These are phyloP conservation scores for Ommatoiulus sabulosus DNA, from an alignment of 2,888 invertebrate genomes.

Conservation along the genomic window DNA sequence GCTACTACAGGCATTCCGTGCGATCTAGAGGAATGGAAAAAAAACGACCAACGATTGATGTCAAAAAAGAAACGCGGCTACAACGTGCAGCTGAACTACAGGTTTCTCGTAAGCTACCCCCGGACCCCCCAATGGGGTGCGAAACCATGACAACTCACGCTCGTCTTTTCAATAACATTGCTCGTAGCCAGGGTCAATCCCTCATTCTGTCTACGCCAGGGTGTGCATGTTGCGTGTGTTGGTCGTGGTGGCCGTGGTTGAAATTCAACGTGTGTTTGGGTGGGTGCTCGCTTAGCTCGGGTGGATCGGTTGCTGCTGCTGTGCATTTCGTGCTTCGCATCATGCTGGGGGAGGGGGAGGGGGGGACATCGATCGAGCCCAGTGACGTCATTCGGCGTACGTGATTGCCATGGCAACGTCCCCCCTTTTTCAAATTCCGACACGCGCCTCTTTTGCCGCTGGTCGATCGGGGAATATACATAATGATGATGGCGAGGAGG, in stretches of 20 bases:
- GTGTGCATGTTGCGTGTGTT: neutral
- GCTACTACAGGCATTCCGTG: neutral
- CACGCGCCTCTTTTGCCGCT: constrained; percentile 6
- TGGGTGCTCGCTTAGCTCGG: neutral
- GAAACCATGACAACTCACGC: constrained; percentile 34
- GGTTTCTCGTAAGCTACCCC: neutral
- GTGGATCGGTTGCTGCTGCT: neutral
- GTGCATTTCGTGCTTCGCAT: constrained; percentile 22
- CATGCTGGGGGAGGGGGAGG: neutral
- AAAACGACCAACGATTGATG: neutral
- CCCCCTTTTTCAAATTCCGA: neutral
- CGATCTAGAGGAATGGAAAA: neutral
- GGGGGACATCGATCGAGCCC: constrained; percentile 45
- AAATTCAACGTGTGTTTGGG: neutral
- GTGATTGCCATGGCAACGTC: constrained; percentile 45
- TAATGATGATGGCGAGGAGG: constrained; percentile 1
- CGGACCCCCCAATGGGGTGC: neutral
- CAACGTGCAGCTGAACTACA: neutral
- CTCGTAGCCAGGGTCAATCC: neutral
- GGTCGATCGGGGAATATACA: constrained; percentile 49
- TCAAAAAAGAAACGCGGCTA: neutral
- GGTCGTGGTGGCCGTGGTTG: constrained; percentile 4
- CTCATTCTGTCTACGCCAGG: neutral
- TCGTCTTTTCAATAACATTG: constrained; percentile 7
- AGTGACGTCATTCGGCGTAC: constrained; percentile 47